These are phyloP conservation scores for Albula goreensis DNA, from an alignment of 2,113 vertebrate genomes.

Conservation along the genomic window DNA sequence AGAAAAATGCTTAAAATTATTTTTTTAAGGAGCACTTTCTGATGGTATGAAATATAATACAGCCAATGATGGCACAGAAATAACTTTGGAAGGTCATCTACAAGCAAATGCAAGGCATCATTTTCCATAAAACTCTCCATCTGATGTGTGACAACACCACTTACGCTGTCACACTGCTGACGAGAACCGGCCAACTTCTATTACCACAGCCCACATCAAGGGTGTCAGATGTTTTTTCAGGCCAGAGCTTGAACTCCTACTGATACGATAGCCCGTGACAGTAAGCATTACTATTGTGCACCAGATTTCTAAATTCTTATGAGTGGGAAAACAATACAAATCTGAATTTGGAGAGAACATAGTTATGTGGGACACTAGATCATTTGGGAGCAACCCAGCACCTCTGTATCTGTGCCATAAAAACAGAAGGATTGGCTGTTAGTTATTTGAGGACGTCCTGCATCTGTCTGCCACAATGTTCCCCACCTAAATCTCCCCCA, in stretches of 20 bases:
- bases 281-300: constrained; percentile 80
- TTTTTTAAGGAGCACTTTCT: constrained; percentile 37
- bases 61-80: constrained; percentile 46
- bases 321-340: constrained; percentile 50
- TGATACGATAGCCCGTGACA: constrained; percentile 80
- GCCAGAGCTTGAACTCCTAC: constrained; percentile 60
- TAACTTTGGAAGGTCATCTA: constrained; percentile 77
- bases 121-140: constrained; percentile 80
- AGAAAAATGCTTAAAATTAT: constrained; percentile 35
- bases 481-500: constrained; percentile 38
- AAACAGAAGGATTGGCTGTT: constrained; percentile 56
- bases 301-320: constrained; percentile 57
- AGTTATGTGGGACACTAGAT: constrained; percentile 41
- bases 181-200: constrained; percentile 76
- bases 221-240: constrained; percentile 84
- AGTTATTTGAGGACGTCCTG: constrained; percentile 66
- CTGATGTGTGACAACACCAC: constrained; percentile 82
- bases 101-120: constrained; percentile 75
- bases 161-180: constrained; percentile 80
- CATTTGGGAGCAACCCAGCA: constrained; percentile 56
- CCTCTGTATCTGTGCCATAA: constrained; percentile 40
- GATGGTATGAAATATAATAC: constrained; percentile 56
- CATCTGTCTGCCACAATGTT: constrained; percentile 62
- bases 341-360: constrained; percentile 50
- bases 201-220: constrained; percentile 81